Evolutionary conservation across 1,140 invertebrate genomes (phyloP).

Genomic region (Pectinophora gossypiella): DNA sequence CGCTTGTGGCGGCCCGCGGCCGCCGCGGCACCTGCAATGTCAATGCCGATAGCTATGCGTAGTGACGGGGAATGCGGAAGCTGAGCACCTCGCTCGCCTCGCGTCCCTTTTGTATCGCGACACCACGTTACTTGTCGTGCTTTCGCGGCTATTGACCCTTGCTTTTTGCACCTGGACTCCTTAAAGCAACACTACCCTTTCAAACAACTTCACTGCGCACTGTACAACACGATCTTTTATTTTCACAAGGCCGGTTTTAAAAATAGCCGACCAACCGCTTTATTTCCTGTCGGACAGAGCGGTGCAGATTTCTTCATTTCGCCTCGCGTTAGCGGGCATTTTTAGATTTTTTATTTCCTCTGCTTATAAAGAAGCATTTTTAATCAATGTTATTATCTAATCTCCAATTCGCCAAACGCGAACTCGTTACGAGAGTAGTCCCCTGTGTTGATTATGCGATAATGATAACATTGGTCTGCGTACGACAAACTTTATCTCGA

Average conservation of each 20-base stretch:
- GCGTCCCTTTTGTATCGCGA: background rate
- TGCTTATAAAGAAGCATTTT: too few relatives aligned
- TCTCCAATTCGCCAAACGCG: too few relatives aligned
- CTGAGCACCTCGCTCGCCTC: background rate
- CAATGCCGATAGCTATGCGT: slow-evolving; percentile 53
- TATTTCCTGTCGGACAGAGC: slow-evolving; percentile 25
- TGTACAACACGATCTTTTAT: slow-evolving; percentile 18
- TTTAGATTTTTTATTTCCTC: slow-evolving; percentile 16
- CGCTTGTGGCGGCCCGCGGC: slow-evolving; percentile 18
- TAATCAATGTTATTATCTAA: background rate
- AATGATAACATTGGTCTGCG: too few relatives aligned
- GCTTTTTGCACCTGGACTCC: slow-evolving; percentile 28
- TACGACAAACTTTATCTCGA: too few relatives aligned
- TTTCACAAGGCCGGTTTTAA: slow-evolving; percentile 29
- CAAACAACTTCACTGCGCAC: background rate
- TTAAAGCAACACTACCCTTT: slow-evolving; percentile 21
- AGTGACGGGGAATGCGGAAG: slow-evolving; percentile 18
- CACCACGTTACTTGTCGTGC: slow-evolving; percentile 33
- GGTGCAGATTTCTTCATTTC: slow-evolving; percentile 19
- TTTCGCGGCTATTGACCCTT: slow-evolving; percentile 44
- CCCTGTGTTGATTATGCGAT: too few relatives aligned
- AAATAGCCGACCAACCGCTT: slow-evolving; percentile 29
- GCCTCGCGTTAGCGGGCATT: slow-evolving; percentile 13
- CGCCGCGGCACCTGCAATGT: slow-evolving; percentile 50
- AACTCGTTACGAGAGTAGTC: too few relatives aligned